These are phyloP conservation scores for Ochlodes sylvanus DNA, from an alignment of 2,888 invertebrate species.

Conservation along the genomic window DNA sequence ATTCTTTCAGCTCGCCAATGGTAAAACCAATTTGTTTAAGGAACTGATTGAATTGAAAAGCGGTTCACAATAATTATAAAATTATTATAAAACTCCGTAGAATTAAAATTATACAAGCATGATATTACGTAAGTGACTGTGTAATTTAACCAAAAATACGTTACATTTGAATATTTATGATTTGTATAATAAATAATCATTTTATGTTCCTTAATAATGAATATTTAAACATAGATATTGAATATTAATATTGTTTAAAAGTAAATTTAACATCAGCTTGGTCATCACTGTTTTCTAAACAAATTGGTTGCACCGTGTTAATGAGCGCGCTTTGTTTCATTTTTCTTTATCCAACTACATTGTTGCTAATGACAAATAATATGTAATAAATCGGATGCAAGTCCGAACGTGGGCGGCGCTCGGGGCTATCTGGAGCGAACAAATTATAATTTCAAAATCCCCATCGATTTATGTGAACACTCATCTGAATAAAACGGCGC, in stretches of 20 bases:
- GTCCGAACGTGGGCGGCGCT: conserved; percentile 68
- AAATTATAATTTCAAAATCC: conserved; percentile 84
- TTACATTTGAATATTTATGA: neutral
- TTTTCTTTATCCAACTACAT: conserved; percentile 16
- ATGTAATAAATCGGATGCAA: conserved; percentile 34
- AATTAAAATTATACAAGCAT: neutral
- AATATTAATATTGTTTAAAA: no score
- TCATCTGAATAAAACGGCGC: conserved; percentile 77
- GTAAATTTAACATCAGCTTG: neutral
- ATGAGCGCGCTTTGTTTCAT: conserved; percentile 6
- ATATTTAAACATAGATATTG: neutral
- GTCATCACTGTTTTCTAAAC: neutral
- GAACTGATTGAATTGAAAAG: neutral
- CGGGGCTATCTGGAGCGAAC: conserved; percentile 77
- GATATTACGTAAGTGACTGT: neutral
- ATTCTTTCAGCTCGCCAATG: neutral
- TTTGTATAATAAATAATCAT: neutral
- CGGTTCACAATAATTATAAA: conserved; percentile 48
- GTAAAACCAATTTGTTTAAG: no score
- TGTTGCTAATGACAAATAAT: conserved; percentile 35
- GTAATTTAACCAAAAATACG: neutral
- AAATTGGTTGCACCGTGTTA: neutral
- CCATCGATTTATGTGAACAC: conserved; percentile 81
- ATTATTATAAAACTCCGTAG: neutral
- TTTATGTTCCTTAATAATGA: neutral